Conservation (phyloP, 1,140 invertebrate species). For the Formica selysi region DNA sequence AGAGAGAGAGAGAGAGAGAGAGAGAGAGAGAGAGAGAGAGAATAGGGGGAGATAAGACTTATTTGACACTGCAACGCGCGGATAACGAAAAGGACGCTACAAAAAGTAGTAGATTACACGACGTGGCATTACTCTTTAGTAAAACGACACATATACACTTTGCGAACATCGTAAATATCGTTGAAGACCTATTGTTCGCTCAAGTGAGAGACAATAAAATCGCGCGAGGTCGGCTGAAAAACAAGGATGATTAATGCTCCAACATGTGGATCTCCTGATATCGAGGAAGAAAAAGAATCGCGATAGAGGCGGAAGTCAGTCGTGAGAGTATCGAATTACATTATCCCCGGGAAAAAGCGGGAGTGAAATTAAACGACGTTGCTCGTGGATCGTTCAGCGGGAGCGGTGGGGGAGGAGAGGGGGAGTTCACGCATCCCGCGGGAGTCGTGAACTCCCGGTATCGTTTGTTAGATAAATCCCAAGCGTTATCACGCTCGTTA, state of each 20-base stretch:
- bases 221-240: not conserved
- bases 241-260: slow-evolving; percentile 29
- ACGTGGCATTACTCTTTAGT: not conserved
- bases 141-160: not conserved
- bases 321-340: not conserved
- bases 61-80: not conserved
- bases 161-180: not conserved
- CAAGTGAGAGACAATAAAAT: not conserved
- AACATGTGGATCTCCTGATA: not conserved
- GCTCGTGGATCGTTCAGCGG: not conserved
- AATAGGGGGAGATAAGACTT: not conserved
- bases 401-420: not conserved
- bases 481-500: slow-evolving; percentile 49
- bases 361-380: not conserved
- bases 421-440: not conserved
- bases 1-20: too few species aligned
- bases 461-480: slow-evolving; percentile 47
- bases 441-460: slow-evolving; percentile 1
- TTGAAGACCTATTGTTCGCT: slow-evolving; percentile 7
- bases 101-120: not conserved
- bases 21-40: not conserved
- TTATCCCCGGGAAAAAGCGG: not conserved
- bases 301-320: not conserved
- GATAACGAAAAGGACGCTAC: not conserved
- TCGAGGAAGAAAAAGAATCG: not conserved